Conservation (phyloP, 2,113 vertebrate genomes). For the Sander lucioperca region DNA sequence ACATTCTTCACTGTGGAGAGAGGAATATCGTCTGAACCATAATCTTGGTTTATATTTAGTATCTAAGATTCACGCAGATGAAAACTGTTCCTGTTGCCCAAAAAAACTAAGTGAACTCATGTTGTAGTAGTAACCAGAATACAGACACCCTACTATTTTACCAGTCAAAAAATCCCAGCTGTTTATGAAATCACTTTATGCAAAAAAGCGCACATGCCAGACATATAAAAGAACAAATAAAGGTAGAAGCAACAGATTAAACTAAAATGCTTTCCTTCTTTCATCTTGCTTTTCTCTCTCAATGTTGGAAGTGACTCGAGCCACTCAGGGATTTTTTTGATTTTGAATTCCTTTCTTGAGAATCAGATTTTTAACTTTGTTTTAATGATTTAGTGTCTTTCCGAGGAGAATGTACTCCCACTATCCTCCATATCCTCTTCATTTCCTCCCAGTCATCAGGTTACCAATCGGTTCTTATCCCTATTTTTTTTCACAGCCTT, state of each 20-base stretch:
- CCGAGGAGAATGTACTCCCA: background rate
- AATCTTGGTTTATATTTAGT: conserved; percentile 67
- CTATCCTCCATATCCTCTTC: too few species aligned
- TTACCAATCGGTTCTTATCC: background rate
- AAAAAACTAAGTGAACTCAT: background rate
- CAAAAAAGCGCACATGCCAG: background rate
- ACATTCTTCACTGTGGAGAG: conserved; percentile 53
- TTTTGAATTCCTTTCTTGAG: background rate
- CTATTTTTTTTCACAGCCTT: conserved; percentile 1
- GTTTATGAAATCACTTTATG: background rate
- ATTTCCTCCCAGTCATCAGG: background rate
- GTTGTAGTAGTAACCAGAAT: background rate
- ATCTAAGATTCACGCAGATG: conserved; percentile 42
- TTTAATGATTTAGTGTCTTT: background rate
- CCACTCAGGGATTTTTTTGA: background rate
- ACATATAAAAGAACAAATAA: background rate
- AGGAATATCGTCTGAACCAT: conserved; percentile 50
- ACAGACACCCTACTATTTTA: background rate
- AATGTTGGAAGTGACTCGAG: background rate
- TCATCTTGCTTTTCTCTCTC: too few species aligned
- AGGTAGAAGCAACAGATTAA: background rate
- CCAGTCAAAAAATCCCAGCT: too few species aligned
- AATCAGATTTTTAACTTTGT: background rate
- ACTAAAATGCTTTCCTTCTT: background rate
- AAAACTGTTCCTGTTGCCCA: background rate